A percentile compares a stretch with the other conserved stretches of the same genome.
Conservation (phyloP, 2,113 vertebrate genomes). For the Poicephalus gulielmi region DNA sequence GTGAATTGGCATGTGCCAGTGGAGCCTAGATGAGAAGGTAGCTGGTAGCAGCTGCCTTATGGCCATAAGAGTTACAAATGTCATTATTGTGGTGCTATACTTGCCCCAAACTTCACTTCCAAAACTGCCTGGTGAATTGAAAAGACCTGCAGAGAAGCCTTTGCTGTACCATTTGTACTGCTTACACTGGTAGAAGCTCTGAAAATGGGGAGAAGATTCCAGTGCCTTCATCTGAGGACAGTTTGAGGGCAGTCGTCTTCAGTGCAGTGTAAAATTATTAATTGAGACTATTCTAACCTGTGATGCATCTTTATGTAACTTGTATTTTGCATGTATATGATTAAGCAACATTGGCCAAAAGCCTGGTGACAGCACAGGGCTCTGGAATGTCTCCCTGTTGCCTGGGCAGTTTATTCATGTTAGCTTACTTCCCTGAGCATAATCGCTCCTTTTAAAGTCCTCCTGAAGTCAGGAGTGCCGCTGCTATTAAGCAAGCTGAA, state of each 20-base stretch:
- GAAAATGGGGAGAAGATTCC: not conserved
- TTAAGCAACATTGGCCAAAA: slow-evolving; percentile 31
- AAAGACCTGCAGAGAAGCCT: not conserved
- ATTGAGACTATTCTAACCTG: not conserved
- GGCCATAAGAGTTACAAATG: not conserved
- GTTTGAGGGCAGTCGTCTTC: not conserved
- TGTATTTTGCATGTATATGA: not conserved
- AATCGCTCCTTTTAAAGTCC: slow-evolving; percentile 60
- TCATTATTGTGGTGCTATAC: not conserved
- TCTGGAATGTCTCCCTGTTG: slow-evolving; percentile 55
- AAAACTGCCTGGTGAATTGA: not conserved
- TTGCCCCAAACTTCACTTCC: not conserved
- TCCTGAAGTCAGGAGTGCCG: slow-evolving; percentile 29
- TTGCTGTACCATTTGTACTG: not conserved
- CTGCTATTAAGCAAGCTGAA: slow-evolving; percentile 49
- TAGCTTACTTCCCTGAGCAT: slow-evolving; percentile 43
- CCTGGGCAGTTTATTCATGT: slow-evolving; percentile 42
- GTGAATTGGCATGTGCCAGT: not conserved
- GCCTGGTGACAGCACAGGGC: slow-evolving; percentile 42
- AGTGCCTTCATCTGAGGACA: not conserved
- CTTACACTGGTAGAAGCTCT: not conserved
- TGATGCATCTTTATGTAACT: not conserved
- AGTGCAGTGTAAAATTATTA: not conserved
- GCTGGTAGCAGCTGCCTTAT: not conserved
- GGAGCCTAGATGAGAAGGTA: accelerated